Conservation (phyloP, 2,797 vertebrate genomes). For the Cyclopterus lumpus region DNA sequence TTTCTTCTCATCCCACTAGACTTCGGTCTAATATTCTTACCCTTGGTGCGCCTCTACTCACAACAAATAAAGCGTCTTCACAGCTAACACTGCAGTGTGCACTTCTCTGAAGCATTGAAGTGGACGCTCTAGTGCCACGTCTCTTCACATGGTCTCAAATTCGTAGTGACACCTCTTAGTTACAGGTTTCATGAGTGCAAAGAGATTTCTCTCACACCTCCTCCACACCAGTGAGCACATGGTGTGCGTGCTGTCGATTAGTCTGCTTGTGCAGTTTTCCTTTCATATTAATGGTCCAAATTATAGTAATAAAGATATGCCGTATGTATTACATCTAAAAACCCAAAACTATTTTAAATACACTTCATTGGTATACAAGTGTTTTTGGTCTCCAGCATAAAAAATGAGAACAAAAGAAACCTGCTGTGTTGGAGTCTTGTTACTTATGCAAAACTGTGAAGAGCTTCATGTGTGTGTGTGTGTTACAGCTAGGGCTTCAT, state of each 20-base stretch:
- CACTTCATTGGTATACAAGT: not conserved
- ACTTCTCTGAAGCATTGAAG: conserved; percentile 32
- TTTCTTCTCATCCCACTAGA: not conserved
- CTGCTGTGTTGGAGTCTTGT: not conserved
- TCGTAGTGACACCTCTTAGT: conserved; percentile 38
- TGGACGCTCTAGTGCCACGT: conserved; percentile 36
- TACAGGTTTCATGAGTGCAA: conserved; percentile 46
- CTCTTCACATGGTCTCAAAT: conserved; percentile 39
- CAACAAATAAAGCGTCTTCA: conserved; percentile 39
- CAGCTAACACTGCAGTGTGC: conserved; percentile 32
- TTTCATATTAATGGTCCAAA: not conserved
- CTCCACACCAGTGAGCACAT: conserved; percentile 8
- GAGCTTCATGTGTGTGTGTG: not conserved
- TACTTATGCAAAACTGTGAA: not conserved
- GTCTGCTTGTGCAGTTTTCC: not conserved
- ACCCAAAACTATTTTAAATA: not conserved
- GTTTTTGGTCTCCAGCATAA: not conserved
- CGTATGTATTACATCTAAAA: not conserved
- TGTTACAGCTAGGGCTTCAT: not conserved
- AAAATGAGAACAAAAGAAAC: not conserved
- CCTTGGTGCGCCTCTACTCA: not conserved
- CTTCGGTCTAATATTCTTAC: conserved; percentile 1
- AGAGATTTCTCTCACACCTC: conserved; percentile 25
- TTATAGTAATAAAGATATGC: not conserved
- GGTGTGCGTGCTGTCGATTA: not conserved